Conservation (phyloP, 1,140 invertebrate genomes). For the Rhopalosiphum padi region DNA sequence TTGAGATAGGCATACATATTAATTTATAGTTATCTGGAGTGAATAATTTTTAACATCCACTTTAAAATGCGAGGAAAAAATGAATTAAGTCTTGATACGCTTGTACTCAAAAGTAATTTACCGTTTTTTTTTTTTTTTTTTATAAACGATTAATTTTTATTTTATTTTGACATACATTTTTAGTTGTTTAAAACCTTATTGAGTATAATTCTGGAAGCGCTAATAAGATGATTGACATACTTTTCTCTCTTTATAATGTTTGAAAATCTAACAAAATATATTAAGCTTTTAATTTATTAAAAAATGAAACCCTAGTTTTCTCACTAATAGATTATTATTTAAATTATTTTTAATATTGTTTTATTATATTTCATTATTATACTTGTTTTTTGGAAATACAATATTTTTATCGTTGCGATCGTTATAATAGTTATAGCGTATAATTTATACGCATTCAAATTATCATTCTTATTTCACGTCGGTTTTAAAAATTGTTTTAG, state of each 20-base stretch:
- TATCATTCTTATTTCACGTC: background rate
- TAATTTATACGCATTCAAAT: slow-evolving; percentile 1
- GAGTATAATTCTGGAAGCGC: background rate
- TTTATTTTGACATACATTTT: background rate
- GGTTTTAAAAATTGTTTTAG: background rate
- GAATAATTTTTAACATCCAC: background rate
- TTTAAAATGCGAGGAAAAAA: background rate
- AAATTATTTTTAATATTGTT: too few species aligned
- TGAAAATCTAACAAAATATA: background rate
- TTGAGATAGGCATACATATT: background rate
- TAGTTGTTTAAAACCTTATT: background rate
- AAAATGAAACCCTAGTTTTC: background rate
- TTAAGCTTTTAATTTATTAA: background rate
- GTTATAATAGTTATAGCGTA: background rate
- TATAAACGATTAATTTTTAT: background rate
- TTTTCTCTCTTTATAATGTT: background rate
- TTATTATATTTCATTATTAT: too few species aligned
- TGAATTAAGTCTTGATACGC: background rate
- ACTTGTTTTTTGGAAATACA: background rate
- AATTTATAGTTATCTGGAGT: background rate
- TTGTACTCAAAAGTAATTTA: background rate
- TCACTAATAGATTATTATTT: background rate
- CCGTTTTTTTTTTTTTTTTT: background rate
- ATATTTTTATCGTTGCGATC: background rate
- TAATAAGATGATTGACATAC: background rate